Base-by-base conservation (phyloP, 2,888 invertebrate species). In the Mimumesa dahlbomi region DNA sequence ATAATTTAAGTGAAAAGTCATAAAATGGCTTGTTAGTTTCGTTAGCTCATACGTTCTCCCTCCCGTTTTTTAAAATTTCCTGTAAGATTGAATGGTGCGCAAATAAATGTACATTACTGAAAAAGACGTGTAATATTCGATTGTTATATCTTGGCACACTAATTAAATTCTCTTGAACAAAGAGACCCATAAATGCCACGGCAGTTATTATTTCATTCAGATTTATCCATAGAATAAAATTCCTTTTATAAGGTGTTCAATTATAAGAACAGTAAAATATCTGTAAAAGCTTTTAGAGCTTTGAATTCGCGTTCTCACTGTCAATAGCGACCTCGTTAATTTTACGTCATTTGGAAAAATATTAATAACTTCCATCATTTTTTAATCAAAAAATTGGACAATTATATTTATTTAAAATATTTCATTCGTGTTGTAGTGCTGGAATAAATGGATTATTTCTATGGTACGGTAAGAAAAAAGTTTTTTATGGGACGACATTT, bases 91-190 rank as follows among this genome's bases (percentile, higher is more conserved):
- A 68, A 21, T 67, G 67, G 25, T 18, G 67, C 50, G 25, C 19
- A 52, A 57, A 67, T 57, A 45, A 67, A 66, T 25, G 49, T 40
- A 45, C 57, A 67, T 67, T 59, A 29, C 34, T 2, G 49, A 49
- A 29, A 50, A 42, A 59, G 58, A 48, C 43, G 53, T 68, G 49
- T 68, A 69, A 58, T 58, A 57, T 53, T 36, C 52, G 7, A 69
- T 69, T 69, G 69, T 69, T 53, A 53, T 31, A 16, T 16, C 38
- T 31, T n/a, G 14, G 18, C 16, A n/a, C 36, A n/a, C 22, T 50
- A 42, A 18, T 49, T 43, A 49, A 18, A 54, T 49, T 6, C 36
- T n/a, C 29, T 49, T 14, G 49, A 31, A 64, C 34, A 61, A 52
- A 46, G 38, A 52, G 38, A 46, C 3, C 14, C 29, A 29, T 34